These are phyloP conservation scores for Rallus limicola DNA, from an alignment of 2,113 vertebrate genomes.

Conservation along the genomic window DNA sequence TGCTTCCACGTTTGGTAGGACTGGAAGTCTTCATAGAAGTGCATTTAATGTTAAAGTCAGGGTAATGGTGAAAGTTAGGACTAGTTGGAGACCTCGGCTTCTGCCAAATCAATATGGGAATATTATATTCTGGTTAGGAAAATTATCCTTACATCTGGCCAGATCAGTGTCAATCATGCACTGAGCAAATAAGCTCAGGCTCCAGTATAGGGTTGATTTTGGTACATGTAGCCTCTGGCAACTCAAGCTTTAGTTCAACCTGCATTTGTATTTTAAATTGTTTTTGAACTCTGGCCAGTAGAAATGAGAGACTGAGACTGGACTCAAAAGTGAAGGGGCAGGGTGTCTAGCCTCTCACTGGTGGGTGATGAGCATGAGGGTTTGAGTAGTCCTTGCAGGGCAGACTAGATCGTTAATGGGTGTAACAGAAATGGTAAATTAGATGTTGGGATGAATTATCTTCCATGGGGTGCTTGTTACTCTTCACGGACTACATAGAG, in stretches of 20 bases:
- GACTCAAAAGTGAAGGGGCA: not conserved
- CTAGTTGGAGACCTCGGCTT: not conserved
- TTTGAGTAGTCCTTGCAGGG: not conserved
- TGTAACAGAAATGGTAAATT: not conserved
- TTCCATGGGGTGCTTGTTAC: not conserved
- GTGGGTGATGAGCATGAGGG: fast-evolving
- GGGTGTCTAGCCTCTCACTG: not conserved
- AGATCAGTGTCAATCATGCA: not conserved
- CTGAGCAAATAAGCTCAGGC: not conserved
- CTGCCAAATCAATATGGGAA: not conserved
- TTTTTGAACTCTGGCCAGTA: not conserved
- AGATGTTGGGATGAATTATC: not conserved
- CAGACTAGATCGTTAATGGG: not conserved
- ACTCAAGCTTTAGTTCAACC: not conserved
- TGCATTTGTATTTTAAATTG: constrained; percentile 8
- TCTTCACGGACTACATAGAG: not conserved
- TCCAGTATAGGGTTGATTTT: not conserved
- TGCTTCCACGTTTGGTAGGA: not conserved
- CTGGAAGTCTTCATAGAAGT: not conserved
- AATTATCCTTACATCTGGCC: not conserved
- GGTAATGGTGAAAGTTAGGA: not conserved
- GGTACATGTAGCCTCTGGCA: not conserved
- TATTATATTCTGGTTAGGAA: not conserved
- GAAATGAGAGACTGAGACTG: not conserved
- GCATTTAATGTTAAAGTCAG: not conserved